Conservation (phyloP, 2,888 invertebrate species). For the Saturnia pavonia region DNA sequence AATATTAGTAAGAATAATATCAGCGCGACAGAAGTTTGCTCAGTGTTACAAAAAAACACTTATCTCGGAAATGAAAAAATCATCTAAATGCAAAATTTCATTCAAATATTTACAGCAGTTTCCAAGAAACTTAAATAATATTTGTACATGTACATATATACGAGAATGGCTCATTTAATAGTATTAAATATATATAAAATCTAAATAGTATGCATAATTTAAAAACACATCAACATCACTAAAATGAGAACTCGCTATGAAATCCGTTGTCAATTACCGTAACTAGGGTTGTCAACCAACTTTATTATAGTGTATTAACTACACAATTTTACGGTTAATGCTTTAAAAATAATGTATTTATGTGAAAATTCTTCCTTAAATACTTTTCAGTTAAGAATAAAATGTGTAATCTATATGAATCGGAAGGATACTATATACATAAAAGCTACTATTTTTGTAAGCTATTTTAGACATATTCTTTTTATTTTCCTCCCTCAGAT, state of each 20-base stretch:
- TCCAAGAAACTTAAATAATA: too few relatives aligned
- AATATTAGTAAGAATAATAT: too few relatives aligned
- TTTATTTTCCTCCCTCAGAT: not conserved
- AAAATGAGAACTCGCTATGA: conserved; percentile 2
- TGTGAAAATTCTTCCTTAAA: not conserved
- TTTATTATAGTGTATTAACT: not conserved
- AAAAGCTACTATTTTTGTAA: not conserved
- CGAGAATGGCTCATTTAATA: too few relatives aligned
- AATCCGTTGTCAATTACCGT: not conserved
- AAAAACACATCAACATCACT: not conserved
- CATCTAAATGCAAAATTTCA: too few relatives aligned
- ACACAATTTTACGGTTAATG: not conserved
- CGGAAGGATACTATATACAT: not conserved
- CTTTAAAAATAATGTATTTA: not conserved
- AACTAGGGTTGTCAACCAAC: not conserved
- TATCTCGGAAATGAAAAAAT: too few relatives aligned
- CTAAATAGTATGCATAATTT: not conserved
- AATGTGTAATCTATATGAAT: not conserved
- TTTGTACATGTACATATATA: too few relatives aligned
- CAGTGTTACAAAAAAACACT: too few relatives aligned
- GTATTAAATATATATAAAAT: not conserved
- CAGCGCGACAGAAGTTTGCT: too few relatives aligned
- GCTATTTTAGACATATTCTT: not conserved
- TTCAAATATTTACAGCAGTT: too few relatives aligned
- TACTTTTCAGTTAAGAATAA: not conserved